Evolutionary conservation across 2,113 vertebrate genomes (phyloP).

Genomic region (Myiozetetes cayanensis): DNA sequence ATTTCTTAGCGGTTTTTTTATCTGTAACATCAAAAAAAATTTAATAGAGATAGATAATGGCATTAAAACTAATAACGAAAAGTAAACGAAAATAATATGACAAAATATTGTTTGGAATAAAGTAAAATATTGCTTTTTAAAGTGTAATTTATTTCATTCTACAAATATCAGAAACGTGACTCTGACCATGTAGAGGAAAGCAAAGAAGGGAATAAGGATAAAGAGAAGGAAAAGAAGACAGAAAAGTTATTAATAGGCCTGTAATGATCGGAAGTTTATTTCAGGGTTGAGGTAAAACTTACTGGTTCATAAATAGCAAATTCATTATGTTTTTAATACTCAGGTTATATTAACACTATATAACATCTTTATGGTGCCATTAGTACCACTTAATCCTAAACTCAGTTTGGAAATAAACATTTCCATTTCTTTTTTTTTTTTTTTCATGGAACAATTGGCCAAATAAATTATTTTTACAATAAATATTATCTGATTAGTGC

Average conservation of each 20-base stretch:
- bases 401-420: conserved; percentile 66
- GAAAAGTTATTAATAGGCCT: conserved; percentile 57
- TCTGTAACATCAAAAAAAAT: neutral
- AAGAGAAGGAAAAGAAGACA: neutral
- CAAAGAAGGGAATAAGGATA: neutral
- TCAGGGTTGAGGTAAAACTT: conserved; percentile 70
- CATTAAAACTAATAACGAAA: neutral
- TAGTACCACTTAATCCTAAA: conserved; percentile 67
- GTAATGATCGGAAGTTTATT: conserved; percentile 75
- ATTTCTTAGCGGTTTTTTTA: neutral
- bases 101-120: neutral
- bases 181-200: neutral
- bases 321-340: conserved; percentile 80
- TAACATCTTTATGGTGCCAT: conserved; percentile 77
- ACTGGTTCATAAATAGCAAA: conserved; percentile 79
- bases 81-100: neutral
- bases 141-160: neutral
- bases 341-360: conserved; percentile 74
- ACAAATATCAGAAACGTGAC: neutral
- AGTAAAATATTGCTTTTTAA: neutral
- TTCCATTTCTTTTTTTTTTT: conserved; percentile 39
- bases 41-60: neutral
- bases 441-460: conserved; percentile 59
- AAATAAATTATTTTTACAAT: conserved; percentile 65
- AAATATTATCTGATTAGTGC: conserved; percentile 63